These are phyloP conservation scores for Sternotherus odoratus DNA, from an alignment of 2,797 vertebrate species.

Conservation along the genomic window DNA sequence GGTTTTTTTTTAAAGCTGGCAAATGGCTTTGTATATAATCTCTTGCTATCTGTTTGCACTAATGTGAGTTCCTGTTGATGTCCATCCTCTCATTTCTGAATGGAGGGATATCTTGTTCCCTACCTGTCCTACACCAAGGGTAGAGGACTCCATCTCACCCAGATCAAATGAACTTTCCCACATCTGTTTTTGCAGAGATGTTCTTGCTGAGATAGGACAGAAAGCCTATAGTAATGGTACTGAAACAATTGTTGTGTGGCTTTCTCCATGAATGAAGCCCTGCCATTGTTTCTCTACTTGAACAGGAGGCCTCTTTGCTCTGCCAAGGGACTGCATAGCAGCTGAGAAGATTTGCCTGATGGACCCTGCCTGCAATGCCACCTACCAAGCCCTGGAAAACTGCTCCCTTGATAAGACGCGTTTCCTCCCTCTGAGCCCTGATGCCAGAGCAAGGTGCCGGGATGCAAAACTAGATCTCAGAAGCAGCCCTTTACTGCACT, in stretches of 20 bases:
- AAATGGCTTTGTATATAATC: not conserved
- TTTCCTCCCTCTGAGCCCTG: conserved; percentile 66
- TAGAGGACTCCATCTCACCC: not conserved
- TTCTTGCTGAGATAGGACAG: not conserved
- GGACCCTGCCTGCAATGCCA: conserved; percentile 82
- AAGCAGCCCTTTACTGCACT: conserved; percentile 84
- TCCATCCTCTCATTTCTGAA: not conserved
- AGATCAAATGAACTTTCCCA: not conserved
- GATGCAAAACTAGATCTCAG: conserved; percentile 85
- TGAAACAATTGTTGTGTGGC: not conserved
- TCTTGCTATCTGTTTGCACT: not conserved
- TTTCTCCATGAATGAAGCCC: not conserved
- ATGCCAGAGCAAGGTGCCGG: conserved; percentile 83
- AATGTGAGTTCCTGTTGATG: not conserved
- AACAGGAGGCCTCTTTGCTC: conserved; percentile 77
- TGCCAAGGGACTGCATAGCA: conserved; percentile 83
- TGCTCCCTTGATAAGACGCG: conserved; percentile 82
- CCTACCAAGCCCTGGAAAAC: conserved; percentile 85
- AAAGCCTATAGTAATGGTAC: not conserved
- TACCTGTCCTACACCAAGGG: not conserved
- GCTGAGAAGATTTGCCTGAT: conserved; percentile 84
- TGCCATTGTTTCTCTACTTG: conserved; percentile 30
- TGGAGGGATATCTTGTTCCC: not conserved
- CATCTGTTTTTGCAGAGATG: not conserved
- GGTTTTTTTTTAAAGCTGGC: not conserved